Evolutionary conservation across 2,113 vertebrate genomes (phyloP).

Genomic region (Cepphus grylle): DNA sequence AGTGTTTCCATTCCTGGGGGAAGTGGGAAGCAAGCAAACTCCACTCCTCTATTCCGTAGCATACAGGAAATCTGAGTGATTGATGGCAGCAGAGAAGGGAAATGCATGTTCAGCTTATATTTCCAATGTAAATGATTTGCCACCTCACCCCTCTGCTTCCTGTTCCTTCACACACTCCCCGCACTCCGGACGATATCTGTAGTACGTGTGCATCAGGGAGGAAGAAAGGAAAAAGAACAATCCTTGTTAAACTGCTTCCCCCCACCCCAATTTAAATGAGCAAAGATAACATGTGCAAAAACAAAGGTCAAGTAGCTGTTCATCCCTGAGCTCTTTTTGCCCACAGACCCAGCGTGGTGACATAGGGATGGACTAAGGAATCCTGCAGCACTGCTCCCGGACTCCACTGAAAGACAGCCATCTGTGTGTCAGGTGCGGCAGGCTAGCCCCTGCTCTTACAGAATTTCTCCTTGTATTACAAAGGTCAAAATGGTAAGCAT

Average conservation of each 20-base stretch:
- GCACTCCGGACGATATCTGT: background rate
- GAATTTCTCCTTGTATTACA: background rate
- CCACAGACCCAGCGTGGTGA: background rate
- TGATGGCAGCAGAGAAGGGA: constrained; percentile 33
- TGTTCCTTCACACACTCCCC: background rate
- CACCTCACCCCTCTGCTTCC: constrained; percentile 48
- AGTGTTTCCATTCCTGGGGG: background rate
- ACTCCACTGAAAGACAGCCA: background rate
- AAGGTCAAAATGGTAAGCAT: background rate
- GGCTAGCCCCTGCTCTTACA: background rate
- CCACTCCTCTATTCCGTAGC: background rate
- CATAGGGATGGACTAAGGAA: background rate
- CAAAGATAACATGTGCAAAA: background rate
- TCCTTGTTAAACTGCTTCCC: background rate
- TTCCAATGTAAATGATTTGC: constrained; percentile 46
- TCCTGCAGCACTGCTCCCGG: background rate
- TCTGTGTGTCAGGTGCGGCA: background rate
- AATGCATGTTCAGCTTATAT: constrained; percentile 52
- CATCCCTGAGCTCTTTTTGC: background rate
- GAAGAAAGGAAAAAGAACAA: background rate
- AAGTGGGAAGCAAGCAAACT: constrained; percentile 29
- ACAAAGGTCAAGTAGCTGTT: background rate
- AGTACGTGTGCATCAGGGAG: background rate
- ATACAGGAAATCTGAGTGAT: constrained; percentile 34
- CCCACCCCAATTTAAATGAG: background rate